These are phyloP conservation scores for Drosophila triauraria DNA, from an alignment of 1,140 invertebrate genomes.

Conservation along the genomic window DNA sequence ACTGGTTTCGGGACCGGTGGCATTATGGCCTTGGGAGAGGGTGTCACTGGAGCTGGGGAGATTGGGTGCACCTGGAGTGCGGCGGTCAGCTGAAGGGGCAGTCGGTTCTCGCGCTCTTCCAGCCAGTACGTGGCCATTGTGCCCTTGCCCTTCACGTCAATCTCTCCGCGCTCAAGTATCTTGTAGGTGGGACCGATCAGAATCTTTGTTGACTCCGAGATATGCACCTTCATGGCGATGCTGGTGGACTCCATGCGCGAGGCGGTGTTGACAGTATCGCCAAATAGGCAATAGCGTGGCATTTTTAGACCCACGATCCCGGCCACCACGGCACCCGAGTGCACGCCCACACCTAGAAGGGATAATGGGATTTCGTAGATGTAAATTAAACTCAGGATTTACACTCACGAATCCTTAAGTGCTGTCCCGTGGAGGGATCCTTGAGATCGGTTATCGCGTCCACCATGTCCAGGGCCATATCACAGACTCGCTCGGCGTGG, in stretches of 20 bases:
- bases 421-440: slow-evolving; percentile 95
- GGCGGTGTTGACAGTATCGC: slow-evolving; percentile 96
- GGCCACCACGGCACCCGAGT: slow-evolving; percentile 96
- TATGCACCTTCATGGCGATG: slow-evolving; percentile 96
- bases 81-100: slow-evolving; percentile 85
- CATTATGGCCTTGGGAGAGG: slow-evolving; percentile 43
- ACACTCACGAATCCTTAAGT: slow-evolving; percentile 91
- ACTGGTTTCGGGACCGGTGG: slow-evolving; percentile 26
- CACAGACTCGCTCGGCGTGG: slow-evolving; percentile 97
- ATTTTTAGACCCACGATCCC: slow-evolving; percentile 98
- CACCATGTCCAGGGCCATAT: slow-evolving; percentile 98
- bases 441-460: slow-evolving; percentile 95
- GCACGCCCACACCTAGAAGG: slow-evolving; percentile 90
- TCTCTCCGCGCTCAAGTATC: slow-evolving; percentile 92
- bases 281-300: slow-evolving; percentile 93
- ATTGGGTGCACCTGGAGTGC: slow-evolving; percentile 65
- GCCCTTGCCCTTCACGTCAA: slow-evolving; percentile 94
- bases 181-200: slow-evolving; percentile 91
- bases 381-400: background rate
- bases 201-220: slow-evolving; percentile 94
- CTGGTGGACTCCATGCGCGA: slow-evolving; percentile 97
- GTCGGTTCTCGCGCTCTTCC: slow-evolving; percentile 88
- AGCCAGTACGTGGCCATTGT: slow-evolving; percentile 98
- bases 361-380: background rate
- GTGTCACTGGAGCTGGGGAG: slow-evolving; percentile 56